These are phyloP conservation scores for Salpingus planirostris DNA, from an alignment of 2,888 invertebrate species.

Conservation along the genomic window DNA sequence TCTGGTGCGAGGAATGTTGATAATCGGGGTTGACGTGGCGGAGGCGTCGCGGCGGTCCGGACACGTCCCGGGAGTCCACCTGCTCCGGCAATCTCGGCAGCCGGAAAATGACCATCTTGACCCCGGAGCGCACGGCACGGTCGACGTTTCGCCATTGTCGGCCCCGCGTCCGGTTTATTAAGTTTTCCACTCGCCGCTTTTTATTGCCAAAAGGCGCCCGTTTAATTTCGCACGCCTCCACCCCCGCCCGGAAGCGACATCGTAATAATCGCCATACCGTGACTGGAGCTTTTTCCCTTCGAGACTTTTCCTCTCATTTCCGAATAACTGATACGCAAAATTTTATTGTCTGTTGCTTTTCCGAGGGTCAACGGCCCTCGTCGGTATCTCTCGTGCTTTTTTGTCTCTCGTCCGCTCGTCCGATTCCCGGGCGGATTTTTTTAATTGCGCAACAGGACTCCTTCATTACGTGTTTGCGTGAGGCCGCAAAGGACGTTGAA, in stretches of 20 bases:
- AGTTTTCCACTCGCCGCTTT: slow-evolving; percentile 19
- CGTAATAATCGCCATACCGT: no score
- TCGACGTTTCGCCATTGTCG: slow-evolving; percentile 19
- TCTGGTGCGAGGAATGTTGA: slow-evolving; percentile 38
- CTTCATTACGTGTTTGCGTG: no score
- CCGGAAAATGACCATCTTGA: slow-evolving; percentile 30
- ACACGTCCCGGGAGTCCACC: slow-evolving; percentile 20
- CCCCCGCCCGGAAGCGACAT: no score
- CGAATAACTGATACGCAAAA: no score
- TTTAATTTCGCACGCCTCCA: slow-evolving; percentile 23
- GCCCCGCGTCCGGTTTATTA: slow-evolving; percentile 24
- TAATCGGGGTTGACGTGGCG: slow-evolving; percentile 28
- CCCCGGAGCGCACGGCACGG: slow-evolving; percentile 19
- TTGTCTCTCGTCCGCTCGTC: no score
- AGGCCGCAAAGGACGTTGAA: slow-evolving; percentile 15
- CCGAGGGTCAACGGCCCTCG: no score
- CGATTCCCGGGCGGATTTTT: slow-evolving; percentile 16
- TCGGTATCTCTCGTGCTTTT: no score
- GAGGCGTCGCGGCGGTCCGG: slow-evolving; percentile 7
- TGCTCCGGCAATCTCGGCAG: slow-evolving; percentile 29
- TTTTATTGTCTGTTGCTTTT: no score
- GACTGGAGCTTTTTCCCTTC: no score
- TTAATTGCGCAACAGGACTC: slow-evolving; percentile 22
- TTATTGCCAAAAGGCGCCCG: slow-evolving; percentile 18
- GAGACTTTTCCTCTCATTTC: no score